phyloP scores from a whole-genome alignment of 2,113 vertebrate species.

The Grantiella picta region DNA sequence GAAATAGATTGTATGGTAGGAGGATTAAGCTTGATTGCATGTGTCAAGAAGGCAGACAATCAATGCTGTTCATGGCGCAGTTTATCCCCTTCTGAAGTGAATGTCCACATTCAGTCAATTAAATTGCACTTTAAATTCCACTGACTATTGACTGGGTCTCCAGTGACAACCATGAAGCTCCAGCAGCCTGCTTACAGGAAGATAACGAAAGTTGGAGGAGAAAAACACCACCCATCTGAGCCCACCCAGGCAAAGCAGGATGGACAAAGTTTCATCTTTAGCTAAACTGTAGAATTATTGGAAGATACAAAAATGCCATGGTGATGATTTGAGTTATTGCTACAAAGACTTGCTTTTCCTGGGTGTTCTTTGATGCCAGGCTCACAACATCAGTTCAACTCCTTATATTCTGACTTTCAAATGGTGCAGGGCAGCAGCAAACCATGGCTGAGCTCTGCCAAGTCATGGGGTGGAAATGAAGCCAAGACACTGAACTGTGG shows the following conservation, averaged over 20 bases:
- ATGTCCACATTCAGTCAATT: background rate
- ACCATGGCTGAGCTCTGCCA: background rate
- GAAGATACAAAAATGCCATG: background rate
- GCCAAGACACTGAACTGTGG: background rate
- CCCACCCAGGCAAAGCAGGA: background rate
- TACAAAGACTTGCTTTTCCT: background rate
- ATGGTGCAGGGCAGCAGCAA: background rate
- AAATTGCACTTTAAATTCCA: background rate
- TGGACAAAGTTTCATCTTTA: background rate
- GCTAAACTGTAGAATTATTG: background rate
- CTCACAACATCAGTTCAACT: background rate
- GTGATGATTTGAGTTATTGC: background rate
- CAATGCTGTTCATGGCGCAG: background rate
- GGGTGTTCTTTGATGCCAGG: background rate
- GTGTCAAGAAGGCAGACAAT: background rate
- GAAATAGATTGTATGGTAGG: background rate
- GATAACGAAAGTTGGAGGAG: background rate
- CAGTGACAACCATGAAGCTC: background rate
- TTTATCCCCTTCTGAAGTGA: background rate
- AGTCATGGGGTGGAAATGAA: background rate
- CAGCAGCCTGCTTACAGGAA: background rate
- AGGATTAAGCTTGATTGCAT: background rate
- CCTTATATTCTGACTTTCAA: background rate
- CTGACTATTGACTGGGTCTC: background rate
- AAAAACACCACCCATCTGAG: background rate